Conservation (phyloP, 2,113 vertebrate genomes). For the Pogonocichla stellata region DNA sequence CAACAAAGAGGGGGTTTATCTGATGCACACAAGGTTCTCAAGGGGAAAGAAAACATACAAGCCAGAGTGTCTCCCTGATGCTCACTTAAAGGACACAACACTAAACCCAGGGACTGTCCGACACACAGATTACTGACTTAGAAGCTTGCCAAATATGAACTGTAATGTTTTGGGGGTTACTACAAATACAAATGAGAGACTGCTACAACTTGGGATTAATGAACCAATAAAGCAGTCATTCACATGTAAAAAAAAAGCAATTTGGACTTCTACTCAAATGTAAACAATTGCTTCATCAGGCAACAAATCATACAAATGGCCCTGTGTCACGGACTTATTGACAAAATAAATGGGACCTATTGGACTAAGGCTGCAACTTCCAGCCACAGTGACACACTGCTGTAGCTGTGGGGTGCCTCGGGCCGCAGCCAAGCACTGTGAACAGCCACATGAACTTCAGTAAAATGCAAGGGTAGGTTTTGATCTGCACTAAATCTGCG, state of each 20-base stretch:
- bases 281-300: slow-evolving; percentile 6
- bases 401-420: not conserved
- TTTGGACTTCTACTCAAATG: slow-evolving; percentile 29
- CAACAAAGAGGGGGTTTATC: not conserved
- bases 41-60: not conserved
- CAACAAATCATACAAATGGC: slow-evolving; percentile 4
- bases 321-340: not conserved
- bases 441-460: not conserved
- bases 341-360: not conserved
- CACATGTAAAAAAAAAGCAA: not conserved
- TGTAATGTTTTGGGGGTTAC: not conserved
- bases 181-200: not conserved
- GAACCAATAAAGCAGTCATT: slow-evolving; percentile 17
- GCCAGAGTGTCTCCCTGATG: not conserved
- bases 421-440: not conserved
- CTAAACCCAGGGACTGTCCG: not conserved
- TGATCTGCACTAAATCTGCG: not conserved
- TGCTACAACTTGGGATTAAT: slow-evolving; percentile 12
- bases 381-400: not conserved
- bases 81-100: not conserved
- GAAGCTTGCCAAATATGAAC: not conserved
- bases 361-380: not conserved
- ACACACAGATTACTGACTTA: not conserved
- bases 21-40: not conserved
- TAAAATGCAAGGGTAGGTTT: not conserved